Conservation (phyloP, 2,113 vertebrate genomes). For the Zosterops pallidus region DNA sequence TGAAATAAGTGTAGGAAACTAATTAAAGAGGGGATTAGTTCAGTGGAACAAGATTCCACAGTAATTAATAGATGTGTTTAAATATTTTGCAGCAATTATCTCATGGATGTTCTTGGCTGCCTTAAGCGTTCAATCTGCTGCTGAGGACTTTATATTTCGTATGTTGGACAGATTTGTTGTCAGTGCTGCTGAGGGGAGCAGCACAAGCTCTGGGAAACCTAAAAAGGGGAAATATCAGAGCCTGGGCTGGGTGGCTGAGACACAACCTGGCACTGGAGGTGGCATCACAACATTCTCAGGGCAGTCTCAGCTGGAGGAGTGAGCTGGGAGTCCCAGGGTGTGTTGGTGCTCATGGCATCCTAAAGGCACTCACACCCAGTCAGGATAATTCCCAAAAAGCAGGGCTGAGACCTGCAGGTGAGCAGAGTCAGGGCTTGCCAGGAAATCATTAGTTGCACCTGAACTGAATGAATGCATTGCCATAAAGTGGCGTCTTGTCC, state of each 20-base stretch:
- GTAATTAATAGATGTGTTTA: conserved; percentile 24
- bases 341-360: rapidly evolving
- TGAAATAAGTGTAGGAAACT: background rate
- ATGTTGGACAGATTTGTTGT: background rate
- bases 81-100: conserved; percentile 13
- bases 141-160: background rate
- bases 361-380: rapidly evolving
- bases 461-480: background rate
- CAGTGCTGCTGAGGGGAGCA: background rate
- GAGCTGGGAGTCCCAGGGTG: rapidly evolving
- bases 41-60: conserved; percentile 22
- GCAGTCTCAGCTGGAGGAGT: background rate
- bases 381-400: background rate
- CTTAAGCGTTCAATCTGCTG: background rate
- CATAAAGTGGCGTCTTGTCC: background rate
- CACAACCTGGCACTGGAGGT: background rate
- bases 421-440: background rate
- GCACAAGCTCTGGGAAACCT: background rate
- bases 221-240: background rate
- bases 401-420: background rate
- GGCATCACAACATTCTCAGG: background rate
- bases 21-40: conserved; percentile 37
- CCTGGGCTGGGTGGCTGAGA: background rate
- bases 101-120: background rate
- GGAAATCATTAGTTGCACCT: background rate